phyloP scores from a whole-genome alignment of 2,113 vertebrate species.

The Ceyx margarethae region DNA sequence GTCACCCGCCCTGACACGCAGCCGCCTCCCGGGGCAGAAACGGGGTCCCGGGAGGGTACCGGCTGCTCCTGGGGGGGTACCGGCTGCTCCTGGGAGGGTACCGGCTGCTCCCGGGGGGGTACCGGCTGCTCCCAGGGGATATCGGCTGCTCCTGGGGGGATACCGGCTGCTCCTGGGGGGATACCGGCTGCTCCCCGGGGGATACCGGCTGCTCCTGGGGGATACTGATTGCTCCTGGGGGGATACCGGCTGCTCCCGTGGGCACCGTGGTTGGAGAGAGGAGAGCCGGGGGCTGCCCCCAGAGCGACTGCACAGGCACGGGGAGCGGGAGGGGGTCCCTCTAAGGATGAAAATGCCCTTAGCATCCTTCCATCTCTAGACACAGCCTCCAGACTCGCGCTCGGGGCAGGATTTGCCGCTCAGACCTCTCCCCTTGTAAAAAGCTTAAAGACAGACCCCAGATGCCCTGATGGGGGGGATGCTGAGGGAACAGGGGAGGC shows the following conservation, averaged over 20 bases:
- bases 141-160: too few species aligned
- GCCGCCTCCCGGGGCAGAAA: background rate
- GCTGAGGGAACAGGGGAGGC: background rate
- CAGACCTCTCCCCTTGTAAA: background rate
- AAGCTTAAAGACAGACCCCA: background rate
- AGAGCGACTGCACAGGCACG: fast-evolving
- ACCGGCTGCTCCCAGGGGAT: too few species aligned
- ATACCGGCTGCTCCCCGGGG: too few species aligned
- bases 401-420: background rate
- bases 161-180: too few species aligned
- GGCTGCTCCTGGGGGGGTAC: too few species aligned
- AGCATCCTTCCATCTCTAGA: background rate
- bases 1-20: fast-evolving
- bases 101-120: too few species aligned
- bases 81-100: too few species aligned
- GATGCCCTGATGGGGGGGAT: too few species aligned
- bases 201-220: background rate
- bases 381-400: background rate
- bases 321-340: background rate
- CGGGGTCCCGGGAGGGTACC: background rate
- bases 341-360: too few species aligned
- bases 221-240: too few species aligned
- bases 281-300: background rate
- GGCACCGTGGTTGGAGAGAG: background rate
- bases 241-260: background rate